phyloP scores from a whole-genome alignment of 2,113 vertebrate species.

The Pseudorhombus dupliciocellatus region DNA sequence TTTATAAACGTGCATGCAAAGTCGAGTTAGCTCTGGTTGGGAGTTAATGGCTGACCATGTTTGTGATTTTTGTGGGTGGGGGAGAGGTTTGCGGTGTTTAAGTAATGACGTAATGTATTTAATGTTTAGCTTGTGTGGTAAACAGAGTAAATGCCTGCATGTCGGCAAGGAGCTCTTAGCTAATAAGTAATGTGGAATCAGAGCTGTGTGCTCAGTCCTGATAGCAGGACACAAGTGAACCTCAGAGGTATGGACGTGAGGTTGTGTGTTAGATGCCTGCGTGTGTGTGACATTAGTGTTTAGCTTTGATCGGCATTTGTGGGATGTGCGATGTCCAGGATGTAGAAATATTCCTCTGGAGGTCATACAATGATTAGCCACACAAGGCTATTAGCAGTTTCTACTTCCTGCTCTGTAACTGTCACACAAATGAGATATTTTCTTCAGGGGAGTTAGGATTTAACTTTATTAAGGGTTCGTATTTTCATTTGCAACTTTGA shows the following conservation, averaged over 20 bases:
- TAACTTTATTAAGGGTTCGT: too few relatives aligned
- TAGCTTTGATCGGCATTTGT: not conserved
- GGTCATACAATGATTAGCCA: too few relatives aligned
- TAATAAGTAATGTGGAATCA: conserved; percentile 65
- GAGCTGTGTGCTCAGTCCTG: conserved; percentile 7
- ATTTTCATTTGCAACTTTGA: not conserved
- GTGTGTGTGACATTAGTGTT: not conserved
- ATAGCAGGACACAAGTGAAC: conserved; percentile 14
- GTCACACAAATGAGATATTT: too few relatives aligned
- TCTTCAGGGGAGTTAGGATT: too few relatives aligned
- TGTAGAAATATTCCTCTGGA: too few relatives aligned
- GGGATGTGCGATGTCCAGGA: too few relatives aligned
- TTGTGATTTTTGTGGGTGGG: not conserved
- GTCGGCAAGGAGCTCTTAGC: conserved; percentile 23
- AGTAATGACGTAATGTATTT: conserved; percentile 58
- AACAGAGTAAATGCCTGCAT: conserved; percentile 43
- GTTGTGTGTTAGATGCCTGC: not conserved
- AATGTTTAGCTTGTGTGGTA: conserved; percentile 69
- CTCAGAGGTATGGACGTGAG: not conserved
- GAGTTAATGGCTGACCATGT: conserved; percentile 45
- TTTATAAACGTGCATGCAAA: too few relatives aligned
- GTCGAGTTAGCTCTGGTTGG: not conserved
- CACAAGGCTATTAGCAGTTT: too few relatives aligned
- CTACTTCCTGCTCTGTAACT: too few relatives aligned
- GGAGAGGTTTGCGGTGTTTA: conserved; percentile 21